These are phyloP conservation scores for Sorex araneus DNA, from an alignment of 2,113 vertebrate genomes.

Conservation along the genomic window DNA sequence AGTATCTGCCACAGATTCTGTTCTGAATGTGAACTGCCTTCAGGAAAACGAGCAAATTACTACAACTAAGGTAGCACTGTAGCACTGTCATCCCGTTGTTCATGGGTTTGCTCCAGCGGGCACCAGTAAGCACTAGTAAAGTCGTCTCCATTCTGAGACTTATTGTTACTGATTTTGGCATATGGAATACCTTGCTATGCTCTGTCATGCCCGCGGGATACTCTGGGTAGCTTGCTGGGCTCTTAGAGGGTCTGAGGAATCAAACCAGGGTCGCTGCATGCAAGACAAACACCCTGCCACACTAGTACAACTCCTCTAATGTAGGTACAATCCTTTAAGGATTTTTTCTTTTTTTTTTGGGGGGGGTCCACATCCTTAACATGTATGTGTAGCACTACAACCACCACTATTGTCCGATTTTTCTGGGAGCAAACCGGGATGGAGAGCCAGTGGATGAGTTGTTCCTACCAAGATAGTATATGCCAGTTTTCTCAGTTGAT, in stretches of 20 bases:
- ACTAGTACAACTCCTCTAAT: too few species aligned
- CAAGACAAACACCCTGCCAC: too few species aligned
- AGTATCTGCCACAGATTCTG: conserved; percentile 45
- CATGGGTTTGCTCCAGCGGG: too few species aligned
- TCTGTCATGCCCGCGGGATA: too few species aligned
- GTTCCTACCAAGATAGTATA: not conserved
- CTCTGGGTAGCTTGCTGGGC: too few species aligned
- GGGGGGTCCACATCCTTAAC: not conserved
- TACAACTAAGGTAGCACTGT: conserved; percentile 44
- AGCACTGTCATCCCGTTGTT: too few species aligned
- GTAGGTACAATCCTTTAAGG: not conserved
- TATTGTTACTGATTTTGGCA: too few species aligned
- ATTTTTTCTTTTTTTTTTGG: not conserved
- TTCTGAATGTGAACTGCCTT: conserved; percentile 40
- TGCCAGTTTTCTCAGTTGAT: conserved; percentile 3
- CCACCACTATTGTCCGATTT: not conserved
- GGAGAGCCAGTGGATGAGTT: not conserved
- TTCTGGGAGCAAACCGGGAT: not conserved
- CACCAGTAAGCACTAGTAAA: too few species aligned
- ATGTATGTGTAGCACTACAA: not conserved
- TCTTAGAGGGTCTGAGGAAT: too few species aligned
- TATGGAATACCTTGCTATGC: too few species aligned
- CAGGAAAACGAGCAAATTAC: conserved; percentile 27
- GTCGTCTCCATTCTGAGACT: too few species aligned
- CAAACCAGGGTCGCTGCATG: too few species aligned